These are phyloP conservation scores for Proisotoma minuta DNA, from an alignment of 2,888 invertebrate genomes.

Conservation along the genomic window DNA sequence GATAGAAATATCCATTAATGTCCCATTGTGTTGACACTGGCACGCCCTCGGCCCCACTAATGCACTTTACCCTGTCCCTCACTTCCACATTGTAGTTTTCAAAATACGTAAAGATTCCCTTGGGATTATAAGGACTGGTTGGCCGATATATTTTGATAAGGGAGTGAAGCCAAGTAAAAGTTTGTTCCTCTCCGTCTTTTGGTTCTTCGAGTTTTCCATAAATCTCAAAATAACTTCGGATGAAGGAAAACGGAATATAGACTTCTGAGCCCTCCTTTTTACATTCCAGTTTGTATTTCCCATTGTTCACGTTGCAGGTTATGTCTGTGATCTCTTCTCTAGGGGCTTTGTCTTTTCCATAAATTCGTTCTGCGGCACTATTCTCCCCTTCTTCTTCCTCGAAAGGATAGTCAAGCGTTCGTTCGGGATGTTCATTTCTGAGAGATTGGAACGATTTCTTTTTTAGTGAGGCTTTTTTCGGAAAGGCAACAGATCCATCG, in stretches of 20 bases:
- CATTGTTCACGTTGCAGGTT: conserved; percentile 57
- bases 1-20: conserved; percentile 90
- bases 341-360: conserved; percentile 17
- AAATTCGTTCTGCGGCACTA: background rate
- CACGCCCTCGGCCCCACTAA: conserved; percentile 83
- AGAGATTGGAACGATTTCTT: background rate
- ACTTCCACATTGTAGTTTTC: conserved; percentile 97
- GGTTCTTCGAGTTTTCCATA: conserved; percentile 73
- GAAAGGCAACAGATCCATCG: background rate
- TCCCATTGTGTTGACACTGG: conserved; percentile 98
- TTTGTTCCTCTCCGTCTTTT: conserved; percentile 60
- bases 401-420: conserved; percentile 33
- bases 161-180: conserved; percentile 92
- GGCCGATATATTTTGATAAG: conserved; percentile 84
- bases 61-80: conserved; percentile 89
- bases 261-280: conserved; percentile 59
- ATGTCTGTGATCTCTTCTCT: conserved; percentile 22
- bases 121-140: conserved; percentile 79
- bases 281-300: conserved; percentile 60
- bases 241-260: conserved; percentile 84
- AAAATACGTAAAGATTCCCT: conserved; percentile 91
- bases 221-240: conserved; percentile 90
- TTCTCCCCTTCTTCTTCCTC: conserved; percentile 26
- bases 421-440: background rate
- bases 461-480: background rate